Evolutionary conservation across 1,140 invertebrate species (phyloP), one percentile per base, ranked within the genome.

Genomic region (Mercenaria mercenaria): DNA sequence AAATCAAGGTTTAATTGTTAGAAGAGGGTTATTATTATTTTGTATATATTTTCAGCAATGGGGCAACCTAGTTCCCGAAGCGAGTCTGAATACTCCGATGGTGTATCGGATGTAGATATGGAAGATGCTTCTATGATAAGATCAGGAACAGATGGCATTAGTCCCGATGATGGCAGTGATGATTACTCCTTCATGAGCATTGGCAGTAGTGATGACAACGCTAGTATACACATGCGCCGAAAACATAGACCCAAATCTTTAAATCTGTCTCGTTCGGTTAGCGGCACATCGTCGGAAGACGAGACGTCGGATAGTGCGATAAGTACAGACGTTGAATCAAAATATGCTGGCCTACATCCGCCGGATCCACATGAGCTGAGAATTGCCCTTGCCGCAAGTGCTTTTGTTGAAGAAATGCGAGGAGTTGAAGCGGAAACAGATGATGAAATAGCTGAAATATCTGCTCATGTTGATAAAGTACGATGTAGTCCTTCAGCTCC

Each of bases 211-310:
- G 91, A 80, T 32, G 93, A 91, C 64, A 92, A 91, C 39, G 91
- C 88, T 18, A 93, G 83, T 85, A 76, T 74, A 81, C 90, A 67
- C 39, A 72, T 91, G 4, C 91, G 91, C 10, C 86, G 92, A 50
- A 94, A 95, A 86, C 94, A 94, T 84, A 88, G 95, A 64, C 94
- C 95, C 0, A 91, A 91, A 74, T 95, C 93, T 47, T 86, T 95
- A 34, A 93, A 93, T 92, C 90, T 95, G 23, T 91, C 93, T 34
- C 91, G 93, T 64, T 94, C 93, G 10, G 91, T 93, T 47, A 95
- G 94, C 85, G 92, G 92, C 23, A 94, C 94, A 13, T 94, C 95
- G 23, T 94, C 95, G 1, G 94, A 95, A 74, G 95, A 95, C 47
- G 94, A 95, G 50, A 93, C 91, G 8, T 81, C 92, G 0, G 92